Evolutionary conservation across 2,888 invertebrate genomes (phyloP).

Genomic region (Ptilodon capucinus): DNA sequence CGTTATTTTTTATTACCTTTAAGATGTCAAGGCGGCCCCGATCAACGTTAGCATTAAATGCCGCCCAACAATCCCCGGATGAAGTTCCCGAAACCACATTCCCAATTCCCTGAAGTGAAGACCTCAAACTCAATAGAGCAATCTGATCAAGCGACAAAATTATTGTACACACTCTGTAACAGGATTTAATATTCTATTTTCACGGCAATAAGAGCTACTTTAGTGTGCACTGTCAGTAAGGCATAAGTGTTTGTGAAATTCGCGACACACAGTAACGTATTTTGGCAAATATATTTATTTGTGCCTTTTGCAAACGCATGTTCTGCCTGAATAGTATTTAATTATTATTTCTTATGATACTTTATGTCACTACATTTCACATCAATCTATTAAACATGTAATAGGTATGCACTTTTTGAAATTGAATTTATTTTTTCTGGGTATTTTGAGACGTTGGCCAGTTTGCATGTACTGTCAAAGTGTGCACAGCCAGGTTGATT

Average conservation of each 20-base stretch:
- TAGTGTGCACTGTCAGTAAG: neutral
- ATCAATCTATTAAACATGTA: too few relatives aligned
- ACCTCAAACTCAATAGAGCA: slow-evolving; percentile 42
- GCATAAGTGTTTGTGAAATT: neutral
- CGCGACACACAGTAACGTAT: slow-evolving; percentile 26
- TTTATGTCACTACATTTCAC: too few relatives aligned
- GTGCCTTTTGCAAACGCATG: neutral
- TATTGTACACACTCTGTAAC: slow-evolving; percentile 6
- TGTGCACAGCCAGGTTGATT: too few relatives aligned
- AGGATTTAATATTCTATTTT: neutral
- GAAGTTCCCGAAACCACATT: slow-evolving; percentile 37
- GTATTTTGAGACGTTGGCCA: too few relatives aligned
- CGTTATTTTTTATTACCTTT: too few relatives aligned
- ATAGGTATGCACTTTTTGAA: too few relatives aligned
- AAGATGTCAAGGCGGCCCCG: neutral
- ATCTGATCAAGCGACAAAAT: slow-evolving; percentile 37
- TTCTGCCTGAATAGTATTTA: too few relatives aligned
- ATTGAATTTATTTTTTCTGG: too few relatives aligned
- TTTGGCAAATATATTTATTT: slow-evolving; percentile 11
- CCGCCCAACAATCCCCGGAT: slow-evolving; percentile 27
- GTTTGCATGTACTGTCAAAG: too few relatives aligned
- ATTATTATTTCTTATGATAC: too few relatives aligned
- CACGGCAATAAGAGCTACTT: neutral
- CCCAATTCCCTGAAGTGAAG: slow-evolving; percentile 44
- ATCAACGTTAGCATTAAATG: neutral